Percentiles rank a stretch among this genome's conserved stretches.
Evolutionary conservation across 2,888 invertebrate genomes (phyloP).

Genomic region (Meloe dianella): DNA sequence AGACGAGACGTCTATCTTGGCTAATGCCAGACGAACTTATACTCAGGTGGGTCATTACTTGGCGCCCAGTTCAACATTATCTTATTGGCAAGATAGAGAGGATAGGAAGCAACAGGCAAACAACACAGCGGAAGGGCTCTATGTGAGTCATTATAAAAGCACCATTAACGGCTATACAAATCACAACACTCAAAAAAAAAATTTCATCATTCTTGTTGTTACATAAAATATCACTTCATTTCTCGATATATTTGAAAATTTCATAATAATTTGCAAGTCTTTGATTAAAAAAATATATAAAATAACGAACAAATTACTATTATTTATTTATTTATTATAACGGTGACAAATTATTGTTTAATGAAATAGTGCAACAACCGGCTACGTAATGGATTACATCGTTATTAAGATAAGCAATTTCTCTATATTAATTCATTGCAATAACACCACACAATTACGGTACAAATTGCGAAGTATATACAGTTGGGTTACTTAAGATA

Average conservation of each 20-base stretch:
- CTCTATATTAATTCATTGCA: conserved; percentile 29
- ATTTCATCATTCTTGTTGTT: too few species aligned
- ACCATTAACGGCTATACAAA: conserved; percentile 1
- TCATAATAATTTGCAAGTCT: too few species aligned
- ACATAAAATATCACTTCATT: too few species aligned
- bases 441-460: conserved; percentile 27
- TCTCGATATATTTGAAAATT: too few species aligned
- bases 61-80: conserved; percentile 24
- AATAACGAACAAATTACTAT: neutral
- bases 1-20: conserved; percentile 11
- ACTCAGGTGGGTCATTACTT: conserved; percentile 25
- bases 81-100: conserved; percentile 6
- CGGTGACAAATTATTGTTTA: conserved; percentile 2
- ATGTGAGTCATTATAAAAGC: conserved; percentile 21
- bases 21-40: conserved; percentile 14
- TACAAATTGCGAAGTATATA: conserved; percentile 29
- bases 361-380: neutral
- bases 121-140: conserved; percentile 14
- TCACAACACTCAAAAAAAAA: neutral
- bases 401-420: conserved; percentile 18
- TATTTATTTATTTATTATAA: neutral
- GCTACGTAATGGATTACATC: conserved; percentile 2
- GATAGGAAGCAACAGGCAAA: conserved; percentile 9
- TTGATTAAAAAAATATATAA: too few species aligned
- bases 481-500: conserved; percentile 31